Evolutionary conservation across 2,888 invertebrate genomes (phyloP).

Genomic region (Drosophila barbarae): DNA sequence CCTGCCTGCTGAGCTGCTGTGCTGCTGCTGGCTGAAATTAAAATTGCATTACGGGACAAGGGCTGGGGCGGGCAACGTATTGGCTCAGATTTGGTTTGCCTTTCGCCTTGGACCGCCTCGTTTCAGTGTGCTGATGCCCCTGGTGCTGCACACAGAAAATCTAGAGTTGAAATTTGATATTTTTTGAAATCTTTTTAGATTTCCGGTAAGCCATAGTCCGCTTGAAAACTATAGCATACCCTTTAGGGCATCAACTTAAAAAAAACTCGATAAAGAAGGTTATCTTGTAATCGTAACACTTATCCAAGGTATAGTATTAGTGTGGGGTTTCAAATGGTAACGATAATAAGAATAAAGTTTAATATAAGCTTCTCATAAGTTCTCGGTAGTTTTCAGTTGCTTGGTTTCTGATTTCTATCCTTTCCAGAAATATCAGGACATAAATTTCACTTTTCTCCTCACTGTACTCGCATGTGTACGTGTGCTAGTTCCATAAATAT

Average conservation of each 20-base stretch:
- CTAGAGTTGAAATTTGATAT: background rate
- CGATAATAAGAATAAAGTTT: too few relatives aligned
- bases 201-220: background rate
- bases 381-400: too few relatives aligned
- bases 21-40: slow-evolving; percentile 65
- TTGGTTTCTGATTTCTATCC: background rate
- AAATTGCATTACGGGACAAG: slow-evolving; percentile 67
- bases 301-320: too few relatives aligned
- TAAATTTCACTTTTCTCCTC: too few relatives aligned
- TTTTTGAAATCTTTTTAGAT: too few relatives aligned
- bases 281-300: background rate
- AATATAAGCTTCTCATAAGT: background rate
- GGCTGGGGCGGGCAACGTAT: slow-evolving; percentile 18
- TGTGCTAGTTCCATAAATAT: slow-evolving; percentile 61
- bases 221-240: background rate
- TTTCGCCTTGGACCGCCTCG: slow-evolving; percentile 28
- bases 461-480: slow-evolving; percentile 33
- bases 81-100: slow-evolving; percentile 16
- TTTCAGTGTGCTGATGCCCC: slow-evolving; percentile 29
- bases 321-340: too few relatives aligned
- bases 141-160: slow-evolving; percentile 20
- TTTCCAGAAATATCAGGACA: too few relatives aligned
- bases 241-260: background rate
- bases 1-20: slow-evolving; percentile 23
- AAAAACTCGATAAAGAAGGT: too few relatives aligned